phyloP scores from a whole-genome alignment of 2,797 vertebrate species.

The Cyclopterus lumpus region DNA sequence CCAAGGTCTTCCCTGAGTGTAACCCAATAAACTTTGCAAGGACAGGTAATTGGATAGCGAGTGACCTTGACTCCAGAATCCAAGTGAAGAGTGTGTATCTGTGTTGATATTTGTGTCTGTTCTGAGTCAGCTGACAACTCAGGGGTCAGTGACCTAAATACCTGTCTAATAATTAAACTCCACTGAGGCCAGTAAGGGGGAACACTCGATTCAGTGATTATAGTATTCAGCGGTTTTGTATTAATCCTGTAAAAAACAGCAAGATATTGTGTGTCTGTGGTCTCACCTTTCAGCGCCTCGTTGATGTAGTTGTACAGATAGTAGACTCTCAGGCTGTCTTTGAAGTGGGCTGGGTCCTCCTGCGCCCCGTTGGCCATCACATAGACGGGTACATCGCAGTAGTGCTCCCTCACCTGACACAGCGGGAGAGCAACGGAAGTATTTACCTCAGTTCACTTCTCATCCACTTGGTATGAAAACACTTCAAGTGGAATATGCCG shows the following conservation, averaged over 20 bases:
- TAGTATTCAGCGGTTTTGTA: not conserved
- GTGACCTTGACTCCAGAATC: constrained; percentile 17
- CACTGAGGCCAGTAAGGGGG: constrained; percentile 3
- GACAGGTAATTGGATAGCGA: not conserved
- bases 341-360: constrained; percentile 84
- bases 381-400: constrained; percentile 88
- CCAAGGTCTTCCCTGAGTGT: not conserved
- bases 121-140: constrained; percentile 47
- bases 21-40: constrained; percentile 23
- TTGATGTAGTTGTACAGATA: constrained; percentile 95
- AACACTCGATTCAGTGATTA: not conserved
- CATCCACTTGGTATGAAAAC: not conserved
- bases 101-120: constrained; percentile 37
- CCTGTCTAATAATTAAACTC: constrained; percentile 80
- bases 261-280: not conserved
- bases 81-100: constrained; percentile 7
- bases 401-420: constrained; percentile 80
- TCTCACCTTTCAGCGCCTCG: constrained; percentile 96
- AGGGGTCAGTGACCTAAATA: constrained; percentile 59
- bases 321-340: constrained; percentile 90
- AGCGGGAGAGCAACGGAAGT: not conserved
- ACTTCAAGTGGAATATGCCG: not conserved
- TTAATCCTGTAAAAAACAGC: not conserved
- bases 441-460: not conserved
- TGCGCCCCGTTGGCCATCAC: constrained; percentile 93